Percentiles rank a stretch among this genome's conserved stretches.
These are phyloP conservation scores for Nemotelus pantherinus DNA, from an alignment of 2,888 invertebrate species.

Conservation along the genomic window DNA sequence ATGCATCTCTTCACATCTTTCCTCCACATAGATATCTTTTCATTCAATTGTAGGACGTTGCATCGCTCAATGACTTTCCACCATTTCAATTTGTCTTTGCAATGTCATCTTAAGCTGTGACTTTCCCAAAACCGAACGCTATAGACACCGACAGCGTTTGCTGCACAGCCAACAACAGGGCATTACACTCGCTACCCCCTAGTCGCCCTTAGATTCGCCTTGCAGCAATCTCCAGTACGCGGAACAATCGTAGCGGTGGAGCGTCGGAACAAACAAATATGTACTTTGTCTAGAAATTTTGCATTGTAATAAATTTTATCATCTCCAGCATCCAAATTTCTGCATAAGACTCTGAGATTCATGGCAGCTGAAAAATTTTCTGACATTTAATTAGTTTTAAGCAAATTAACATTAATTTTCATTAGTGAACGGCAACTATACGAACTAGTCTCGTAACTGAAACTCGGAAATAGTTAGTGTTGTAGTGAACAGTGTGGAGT, in stretches of 20 bases:
- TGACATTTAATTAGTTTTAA: slow-evolving; percentile 62
- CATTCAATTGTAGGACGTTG: neutral
- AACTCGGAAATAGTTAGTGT: too few relatives aligned
- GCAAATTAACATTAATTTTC: slow-evolving; percentile 63
- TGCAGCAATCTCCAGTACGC: neutral
- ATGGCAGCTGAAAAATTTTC: slow-evolving; percentile 49
- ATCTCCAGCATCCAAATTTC: slow-evolving; percentile 35
- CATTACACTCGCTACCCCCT: neutral
- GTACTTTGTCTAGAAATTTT: slow-evolving; percentile 30
- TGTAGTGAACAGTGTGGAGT: too few relatives aligned
- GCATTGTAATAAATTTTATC: slow-evolving; percentile 42
- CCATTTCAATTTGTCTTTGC: slow-evolving; percentile 33
- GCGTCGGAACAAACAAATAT: slow-evolving; percentile 24
- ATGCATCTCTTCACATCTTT: neutral
- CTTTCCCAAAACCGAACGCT: slow-evolving; percentile 1
- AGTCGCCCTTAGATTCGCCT: too few relatives aligned
- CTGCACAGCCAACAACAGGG: neutral
- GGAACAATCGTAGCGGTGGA: slow-evolving; percentile 6
- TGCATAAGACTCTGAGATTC: slow-evolving; percentile 50
- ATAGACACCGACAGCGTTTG: neutral
- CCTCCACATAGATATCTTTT: neutral
- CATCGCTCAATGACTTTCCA: neutral
- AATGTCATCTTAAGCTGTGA: slow-evolving; percentile 32
- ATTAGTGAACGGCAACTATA: slow-evolving; percentile 52
- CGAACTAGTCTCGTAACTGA: neutral